Evolutionary conservation across 2,888 invertebrate species (phyloP), one percentile per base, ranked within the genome.

Genomic region (Pecten maximus): DNA sequence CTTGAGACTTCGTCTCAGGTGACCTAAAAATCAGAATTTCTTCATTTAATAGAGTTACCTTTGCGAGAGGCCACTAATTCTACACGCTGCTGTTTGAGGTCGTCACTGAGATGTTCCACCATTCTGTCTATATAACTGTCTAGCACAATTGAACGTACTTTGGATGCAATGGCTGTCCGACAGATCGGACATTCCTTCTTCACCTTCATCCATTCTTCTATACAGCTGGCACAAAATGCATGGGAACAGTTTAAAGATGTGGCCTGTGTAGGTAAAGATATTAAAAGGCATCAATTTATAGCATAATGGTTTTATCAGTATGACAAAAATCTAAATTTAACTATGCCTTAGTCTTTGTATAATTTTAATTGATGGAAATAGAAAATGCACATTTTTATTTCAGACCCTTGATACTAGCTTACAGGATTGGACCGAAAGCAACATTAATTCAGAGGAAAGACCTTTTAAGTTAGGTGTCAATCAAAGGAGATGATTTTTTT

Each of bases 101-200:
- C 97, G 0, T 97, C 97, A 15, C 97, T 97, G 40, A 98, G 97
- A 93, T 97, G 97, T 93, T 97, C 97, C 35, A 98, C 97, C 97
- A 98, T 98, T 96, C 97, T 98, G 40, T 98, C 98, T 89, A 98
- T 98, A 93, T 98, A 98, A 92, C 98, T 98, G 95, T 98, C 98
- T 91, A 98, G 95, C 4, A 98, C 98, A n/a, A 96, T 93, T 39
- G 96, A 95, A 15, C 94, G 92, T 89, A 95, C 93, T 39, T 94
- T 94, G 35, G 95, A 94, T 0, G 94, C 94, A 28, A 96, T 94
- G 6, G 94, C 90, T 10, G 94, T 89, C 97, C 97, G 96, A 96
- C 98, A 98, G 91, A 98, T 98, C 0, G 98, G 98, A 95, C 98
- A 98, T 40, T 98, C 97, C 39, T 97, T 97, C 95, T 98, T 98